Evolutionary conservation across 2,113 vertebrate species (phyloP).

Genomic region (Atherinomorus stipes): DNA sequence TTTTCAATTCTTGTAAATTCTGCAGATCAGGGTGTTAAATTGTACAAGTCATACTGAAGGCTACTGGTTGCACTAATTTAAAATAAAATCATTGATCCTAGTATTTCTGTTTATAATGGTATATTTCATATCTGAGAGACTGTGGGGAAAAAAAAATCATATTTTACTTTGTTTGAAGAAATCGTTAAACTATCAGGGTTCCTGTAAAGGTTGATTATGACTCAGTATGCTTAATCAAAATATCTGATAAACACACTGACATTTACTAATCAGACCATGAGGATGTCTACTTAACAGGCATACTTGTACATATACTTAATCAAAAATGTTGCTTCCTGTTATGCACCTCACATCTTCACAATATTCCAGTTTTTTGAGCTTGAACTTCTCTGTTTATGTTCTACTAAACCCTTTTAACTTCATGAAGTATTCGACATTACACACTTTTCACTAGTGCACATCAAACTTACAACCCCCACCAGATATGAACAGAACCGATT

Average conservation of each 20-base stretch:
- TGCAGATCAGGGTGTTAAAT: not conserved
- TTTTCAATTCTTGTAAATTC: not conserved
- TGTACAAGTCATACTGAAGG: not conserved
- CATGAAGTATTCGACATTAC: not conserved
- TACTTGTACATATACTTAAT: not conserved
- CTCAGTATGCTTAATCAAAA: conserved; percentile 14
- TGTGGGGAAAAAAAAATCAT: not conserved
- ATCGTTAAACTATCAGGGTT: not conserved
- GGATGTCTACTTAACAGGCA: not conserved
- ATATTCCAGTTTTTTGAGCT: not conserved
- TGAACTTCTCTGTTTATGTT: not conserved
- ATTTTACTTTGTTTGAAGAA: not conserved
- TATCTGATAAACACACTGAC: conserved; percentile 15
- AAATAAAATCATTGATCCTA: no score
- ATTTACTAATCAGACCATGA: conserved; percentile 14
- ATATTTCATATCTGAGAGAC: not conserved
- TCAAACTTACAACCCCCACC: no score
- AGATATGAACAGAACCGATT: no score
- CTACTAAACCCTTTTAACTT: not conserved
- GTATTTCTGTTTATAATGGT: not conserved
- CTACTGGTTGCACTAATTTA: not conserved
- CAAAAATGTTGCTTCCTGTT: not conserved
- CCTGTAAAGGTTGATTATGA: not conserved
- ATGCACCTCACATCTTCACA: not conserved
- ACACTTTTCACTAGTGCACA: no score